Conservation (phyloP, 1,140 invertebrate species). For the Delia radicum region DNA sequence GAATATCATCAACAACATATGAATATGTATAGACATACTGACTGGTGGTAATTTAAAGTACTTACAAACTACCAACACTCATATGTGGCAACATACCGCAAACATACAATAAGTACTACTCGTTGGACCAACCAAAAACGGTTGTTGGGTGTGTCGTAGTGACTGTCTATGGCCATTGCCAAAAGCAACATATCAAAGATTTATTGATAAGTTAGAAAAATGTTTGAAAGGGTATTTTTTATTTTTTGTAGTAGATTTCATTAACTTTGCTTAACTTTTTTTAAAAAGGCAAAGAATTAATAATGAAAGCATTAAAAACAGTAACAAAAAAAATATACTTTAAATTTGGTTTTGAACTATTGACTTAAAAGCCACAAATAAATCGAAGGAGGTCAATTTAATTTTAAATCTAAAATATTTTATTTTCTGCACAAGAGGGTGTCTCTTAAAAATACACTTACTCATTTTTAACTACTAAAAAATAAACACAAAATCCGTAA, state of each 20-base stretch:
- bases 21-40: not conserved
- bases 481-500: too few species aligned
- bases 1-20: constrained; percentile 15
- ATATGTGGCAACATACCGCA: not conserved
- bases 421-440: too few species aligned
- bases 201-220: constrained; percentile 22
- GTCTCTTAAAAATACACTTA: too few species aligned
- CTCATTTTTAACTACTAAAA: too few species aligned
- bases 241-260: too few species aligned
- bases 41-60: not conserved
- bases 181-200: constrained; percentile 21
- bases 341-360: not conserved
- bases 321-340: not conserved
- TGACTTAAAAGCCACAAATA: not conserved
- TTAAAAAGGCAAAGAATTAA: not conserved
- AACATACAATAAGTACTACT: too few species aligned
- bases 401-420: too few species aligned
- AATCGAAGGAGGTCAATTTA: not conserved
- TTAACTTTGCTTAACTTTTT: not conserved
- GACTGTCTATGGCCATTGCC: constrained; percentile 18
- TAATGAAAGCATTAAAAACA: not conserved
- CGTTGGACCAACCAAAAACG: not conserved
- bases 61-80: not conserved
- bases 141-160: constrained; percentile 13
- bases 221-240: constrained; percentile 4